Conservation (phyloP, 2,113 vertebrate genomes). For the Macrotis lagotis region DNA sequence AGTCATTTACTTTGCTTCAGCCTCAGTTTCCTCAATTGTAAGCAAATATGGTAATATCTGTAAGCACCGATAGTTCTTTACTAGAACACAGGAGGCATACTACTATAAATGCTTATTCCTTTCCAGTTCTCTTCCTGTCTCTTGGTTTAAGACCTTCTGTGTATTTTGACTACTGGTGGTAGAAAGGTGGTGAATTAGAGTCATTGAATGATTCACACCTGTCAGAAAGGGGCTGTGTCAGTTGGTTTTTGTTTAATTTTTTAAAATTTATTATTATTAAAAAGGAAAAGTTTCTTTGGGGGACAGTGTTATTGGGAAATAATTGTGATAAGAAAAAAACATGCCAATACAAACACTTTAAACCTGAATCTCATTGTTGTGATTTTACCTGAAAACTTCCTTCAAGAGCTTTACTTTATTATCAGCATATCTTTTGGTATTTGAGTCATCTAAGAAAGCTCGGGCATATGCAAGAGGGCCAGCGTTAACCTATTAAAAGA, state of each 20-base stretch:
- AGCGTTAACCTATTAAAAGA: conserved; percentile 91
- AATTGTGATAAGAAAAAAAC: neutral
- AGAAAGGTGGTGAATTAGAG: neutral
- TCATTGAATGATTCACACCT: neutral
- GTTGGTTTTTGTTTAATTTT: neutral
- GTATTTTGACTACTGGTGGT: neutral
- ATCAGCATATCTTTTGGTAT: conserved; percentile 95
- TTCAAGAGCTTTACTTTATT: conserved; percentile 98
- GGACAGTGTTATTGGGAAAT: too few relatives aligned
- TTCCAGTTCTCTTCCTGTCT: neutral
- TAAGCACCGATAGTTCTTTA: neutral
- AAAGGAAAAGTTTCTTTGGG: too few relatives aligned
- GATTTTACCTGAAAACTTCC: conserved; percentile 94
- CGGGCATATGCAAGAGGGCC: conserved; percentile 96
- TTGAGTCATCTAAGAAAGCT: conserved; percentile 95
- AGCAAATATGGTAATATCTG: neutral
- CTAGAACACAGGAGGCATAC: neutral
- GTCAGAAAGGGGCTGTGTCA: neutral
- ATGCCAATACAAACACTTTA: neutral
- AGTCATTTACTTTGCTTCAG: neutral
- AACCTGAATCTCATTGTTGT: neutral
- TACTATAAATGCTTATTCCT: neutral
- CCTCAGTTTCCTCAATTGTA: neutral
- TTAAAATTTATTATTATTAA: too few relatives aligned
- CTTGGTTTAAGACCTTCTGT: neutral